These are phyloP conservation scores for Euthynnus affinis DNA, from an alignment of 2,797 vertebrate species.

Conservation along the genomic window DNA sequence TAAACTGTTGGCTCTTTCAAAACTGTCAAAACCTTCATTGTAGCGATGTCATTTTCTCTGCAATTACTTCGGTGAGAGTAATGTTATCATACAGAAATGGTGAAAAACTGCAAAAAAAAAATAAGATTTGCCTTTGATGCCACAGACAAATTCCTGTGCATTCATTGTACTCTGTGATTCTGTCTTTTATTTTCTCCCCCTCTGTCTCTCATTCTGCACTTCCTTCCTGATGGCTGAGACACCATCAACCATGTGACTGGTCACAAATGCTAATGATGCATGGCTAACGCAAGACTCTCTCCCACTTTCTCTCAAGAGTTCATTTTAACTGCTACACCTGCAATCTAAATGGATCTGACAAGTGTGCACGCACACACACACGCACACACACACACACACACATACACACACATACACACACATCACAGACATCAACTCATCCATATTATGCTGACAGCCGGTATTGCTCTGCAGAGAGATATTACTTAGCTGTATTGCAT, in stretches of 20 bases:
- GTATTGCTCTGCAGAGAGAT: constrained; percentile 77
- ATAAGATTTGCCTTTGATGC: neutral
- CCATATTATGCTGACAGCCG: constrained; percentile 77
- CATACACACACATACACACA: constrained; percentile 18
- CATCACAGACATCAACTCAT: constrained; percentile 71
- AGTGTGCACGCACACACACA: constrained; percentile 1
- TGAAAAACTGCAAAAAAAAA: constrained; percentile 2
- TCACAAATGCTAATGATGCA: constrained; percentile 74
- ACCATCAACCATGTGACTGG: constrained; percentile 61
- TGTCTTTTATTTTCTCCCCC: constrained; percentile 31
- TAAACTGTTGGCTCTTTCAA: neutral
- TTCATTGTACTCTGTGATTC: constrained; percentile 17
- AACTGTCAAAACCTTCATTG: no score
- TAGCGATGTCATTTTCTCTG: no score
- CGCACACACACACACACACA: constrained; percentile 26
- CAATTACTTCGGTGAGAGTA: no score
- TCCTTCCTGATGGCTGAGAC: constrained; percentile 54
- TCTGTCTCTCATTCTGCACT: constrained; percentile 18
- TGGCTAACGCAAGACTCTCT: constrained; percentile 60
- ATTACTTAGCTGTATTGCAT: constrained; percentile 82
- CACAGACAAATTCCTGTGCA: constrained; percentile 5
- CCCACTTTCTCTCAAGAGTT: constrained; percentile 61
- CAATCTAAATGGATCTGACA: constrained; percentile 76
- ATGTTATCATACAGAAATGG: neutral
- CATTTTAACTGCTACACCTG: constrained; percentile 67